Conservation (phyloP, 2,797 vertebrate species). For the Pagetopsis macropterus region DNA sequence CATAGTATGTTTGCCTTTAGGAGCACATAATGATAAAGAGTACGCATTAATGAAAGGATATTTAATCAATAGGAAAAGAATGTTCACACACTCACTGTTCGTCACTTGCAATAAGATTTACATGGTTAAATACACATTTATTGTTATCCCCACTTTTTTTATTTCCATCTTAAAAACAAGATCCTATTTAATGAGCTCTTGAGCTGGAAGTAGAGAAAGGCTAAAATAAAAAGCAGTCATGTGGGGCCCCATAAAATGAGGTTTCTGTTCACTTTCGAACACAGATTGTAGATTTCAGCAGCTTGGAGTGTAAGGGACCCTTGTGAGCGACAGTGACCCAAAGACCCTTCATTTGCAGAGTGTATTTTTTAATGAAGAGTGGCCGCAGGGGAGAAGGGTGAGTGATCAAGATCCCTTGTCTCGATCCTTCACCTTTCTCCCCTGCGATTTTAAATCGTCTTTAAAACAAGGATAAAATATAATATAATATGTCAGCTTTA, state of each 20-base stretch:
- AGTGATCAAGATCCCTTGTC: conserved; percentile 22
- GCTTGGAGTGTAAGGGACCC: conserved; percentile 35
- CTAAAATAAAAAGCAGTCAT: conserved; percentile 51
- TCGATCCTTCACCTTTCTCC: too few species aligned
- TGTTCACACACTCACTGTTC: too few species aligned
- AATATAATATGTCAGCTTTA: too few species aligned
- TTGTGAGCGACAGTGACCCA: too few species aligned
- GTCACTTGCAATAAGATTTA: conserved; percentile 33
- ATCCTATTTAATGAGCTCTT: conserved; percentile 74
- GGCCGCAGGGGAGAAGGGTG: conserved; percentile 7
- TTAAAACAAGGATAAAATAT: neutral
- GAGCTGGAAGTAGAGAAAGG: conserved; percentile 69
- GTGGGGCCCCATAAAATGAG: conserved; percentile 5
- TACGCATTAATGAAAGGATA: conserved; percentile 18
- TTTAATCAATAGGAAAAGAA: conserved; percentile 1
- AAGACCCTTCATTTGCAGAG: conserved; percentile 30
- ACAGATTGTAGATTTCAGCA: conserved; percentile 32
- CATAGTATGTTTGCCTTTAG: conserved; percentile 14
- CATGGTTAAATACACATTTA: conserved; percentile 57
- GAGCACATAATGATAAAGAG: conserved; percentile 1
- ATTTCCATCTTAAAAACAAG: conserved; percentile 54
- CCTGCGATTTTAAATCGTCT: neutral
- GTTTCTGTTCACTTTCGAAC: conserved; percentile 29
- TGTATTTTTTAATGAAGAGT: conserved; percentile 49
- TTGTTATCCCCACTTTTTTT: conserved; percentile 44